phyloP scores from a whole-genome alignment of 2,113 vertebrate genomes.

The Channa argus region DNA sequence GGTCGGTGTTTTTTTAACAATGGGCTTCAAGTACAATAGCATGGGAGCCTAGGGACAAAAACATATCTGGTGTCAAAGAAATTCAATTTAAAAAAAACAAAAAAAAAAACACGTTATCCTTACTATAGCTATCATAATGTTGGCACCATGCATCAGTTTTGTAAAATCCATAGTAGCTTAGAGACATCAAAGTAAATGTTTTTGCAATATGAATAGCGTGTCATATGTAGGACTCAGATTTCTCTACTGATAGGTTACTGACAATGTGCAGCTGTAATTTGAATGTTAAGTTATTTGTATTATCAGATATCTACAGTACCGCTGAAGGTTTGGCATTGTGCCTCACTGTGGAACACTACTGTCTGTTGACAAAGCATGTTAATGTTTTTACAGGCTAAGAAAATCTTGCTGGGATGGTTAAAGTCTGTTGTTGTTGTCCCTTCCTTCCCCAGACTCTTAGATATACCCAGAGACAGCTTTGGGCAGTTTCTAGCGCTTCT shows the following conservation, averaged over 20 bases:
- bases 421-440: constrained; percentile 52
- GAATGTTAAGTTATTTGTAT: background rate
- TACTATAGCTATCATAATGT: constrained; percentile 14
- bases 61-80: constrained; percentile 42
- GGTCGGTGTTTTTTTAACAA: constrained; percentile 24
- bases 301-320: background rate
- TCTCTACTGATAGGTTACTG: background rate
- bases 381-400: constrained; percentile 23
- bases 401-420: constrained; percentile 27
- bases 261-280: too few relatives aligned
- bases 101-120: constrained; percentile 7
- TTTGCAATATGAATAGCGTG: constrained; percentile 11
- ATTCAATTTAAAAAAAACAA: constrained; percentile 32
- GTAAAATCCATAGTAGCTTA: constrained; percentile 29
- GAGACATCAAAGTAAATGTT: constrained; percentile 25
- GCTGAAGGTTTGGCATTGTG: constrained; percentile 14
- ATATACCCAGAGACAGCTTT: constrained; percentile 39
- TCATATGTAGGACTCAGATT: constrained; percentile 1
- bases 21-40: constrained; percentile 34
- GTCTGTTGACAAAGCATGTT: constrained; percentile 39
- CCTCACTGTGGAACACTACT: constrained; percentile 15
- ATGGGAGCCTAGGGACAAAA: constrained; percentile 15
- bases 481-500: constrained; percentile 52
- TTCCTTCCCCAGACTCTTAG: constrained; percentile 22
- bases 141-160: constrained; percentile 9